Conservation (phyloP, 2,888 invertebrate genomes). For the Rhodophaea formosa region DNA sequence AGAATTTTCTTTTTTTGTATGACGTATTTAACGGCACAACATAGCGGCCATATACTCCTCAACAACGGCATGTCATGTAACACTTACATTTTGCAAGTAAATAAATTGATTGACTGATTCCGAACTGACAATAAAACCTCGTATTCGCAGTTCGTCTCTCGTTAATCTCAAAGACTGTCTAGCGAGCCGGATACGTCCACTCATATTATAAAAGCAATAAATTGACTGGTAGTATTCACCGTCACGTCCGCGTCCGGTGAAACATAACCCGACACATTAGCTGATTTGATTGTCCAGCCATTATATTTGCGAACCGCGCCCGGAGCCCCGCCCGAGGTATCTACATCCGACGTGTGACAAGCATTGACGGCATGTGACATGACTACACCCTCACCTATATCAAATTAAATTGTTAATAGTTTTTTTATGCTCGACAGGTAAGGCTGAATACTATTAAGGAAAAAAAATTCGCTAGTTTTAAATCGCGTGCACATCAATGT, state of each 20-base stretch:
- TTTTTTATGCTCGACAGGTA: slow-evolving; percentile 23
- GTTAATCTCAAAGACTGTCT: too few relatives aligned
- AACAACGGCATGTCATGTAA: too few relatives aligned
- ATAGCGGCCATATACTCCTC: too few relatives aligned
- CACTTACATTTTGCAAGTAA: too few relatives aligned
- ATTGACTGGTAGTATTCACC: not conserved
- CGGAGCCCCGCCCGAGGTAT: slow-evolving; percentile 4
- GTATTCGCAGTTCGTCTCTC: too few relatives aligned
- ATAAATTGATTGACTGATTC: too few relatives aligned
- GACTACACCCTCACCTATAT: slow-evolving; percentile 23
- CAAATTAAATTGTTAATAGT: slow-evolving; percentile 26
- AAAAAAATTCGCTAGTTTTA: too few relatives aligned
- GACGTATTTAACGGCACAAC: too few relatives aligned
- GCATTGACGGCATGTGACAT: slow-evolving; percentile 19
- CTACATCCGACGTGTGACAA: not conserved
- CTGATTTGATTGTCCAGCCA: slow-evolving; percentile 37
- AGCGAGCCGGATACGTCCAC: not conserved
- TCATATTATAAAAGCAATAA: not conserved
- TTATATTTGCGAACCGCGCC: slow-evolving; percentile 20
- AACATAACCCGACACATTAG: slow-evolving; percentile 37
- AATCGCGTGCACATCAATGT: too few relatives aligned
- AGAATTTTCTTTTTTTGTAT: too few relatives aligned
- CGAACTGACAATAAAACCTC: too few relatives aligned
- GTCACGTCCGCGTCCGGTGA: slow-evolving; percentile 2
- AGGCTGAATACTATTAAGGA: too few relatives aligned